These are phyloP conservation scores for Sarcophilus harrisii DNA, from an alignment of 2,797 vertebrate species.

Conservation along the genomic window DNA sequence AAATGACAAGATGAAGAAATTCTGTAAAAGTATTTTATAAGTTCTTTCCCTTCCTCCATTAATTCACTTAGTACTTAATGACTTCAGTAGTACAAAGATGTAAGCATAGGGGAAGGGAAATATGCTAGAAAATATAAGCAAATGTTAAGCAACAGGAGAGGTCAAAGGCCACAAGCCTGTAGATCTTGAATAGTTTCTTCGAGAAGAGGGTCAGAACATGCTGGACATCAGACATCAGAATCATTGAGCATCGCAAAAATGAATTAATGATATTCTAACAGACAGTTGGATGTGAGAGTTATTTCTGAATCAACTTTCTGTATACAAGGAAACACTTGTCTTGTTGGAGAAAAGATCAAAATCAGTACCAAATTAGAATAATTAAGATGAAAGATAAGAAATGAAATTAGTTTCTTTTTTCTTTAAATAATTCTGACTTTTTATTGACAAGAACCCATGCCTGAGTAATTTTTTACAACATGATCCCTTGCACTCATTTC, in stretches of 20 bases:
- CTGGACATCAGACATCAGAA: not conserved
- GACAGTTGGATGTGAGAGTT: not conserved
- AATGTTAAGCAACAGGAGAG: not conserved
- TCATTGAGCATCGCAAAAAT: not conserved
- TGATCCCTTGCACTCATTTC: no score
- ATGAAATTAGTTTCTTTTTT: not conserved
- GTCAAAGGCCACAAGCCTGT: not conserved
- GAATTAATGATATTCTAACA: not conserved
- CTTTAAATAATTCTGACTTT: no score
- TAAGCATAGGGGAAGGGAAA: not conserved
- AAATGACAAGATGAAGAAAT: not conserved
- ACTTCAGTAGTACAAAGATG: not conserved
- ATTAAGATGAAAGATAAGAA: not conserved
- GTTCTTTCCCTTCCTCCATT: not conserved
- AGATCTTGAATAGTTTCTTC: not conserved
- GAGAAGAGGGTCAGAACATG: not conserved
- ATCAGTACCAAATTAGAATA: not conserved
- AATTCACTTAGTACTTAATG: not conserved
- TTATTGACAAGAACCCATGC: no score
- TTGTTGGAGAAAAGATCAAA: not conserved
- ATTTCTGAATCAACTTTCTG: not conserved
- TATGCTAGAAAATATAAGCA: not conserved
- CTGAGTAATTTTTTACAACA: no score
- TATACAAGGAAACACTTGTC: not conserved
- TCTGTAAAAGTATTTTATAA: not conserved